Conservation (phyloP, 64 coral and sea anemone genomes). For the Montipora sp. region DNA sequence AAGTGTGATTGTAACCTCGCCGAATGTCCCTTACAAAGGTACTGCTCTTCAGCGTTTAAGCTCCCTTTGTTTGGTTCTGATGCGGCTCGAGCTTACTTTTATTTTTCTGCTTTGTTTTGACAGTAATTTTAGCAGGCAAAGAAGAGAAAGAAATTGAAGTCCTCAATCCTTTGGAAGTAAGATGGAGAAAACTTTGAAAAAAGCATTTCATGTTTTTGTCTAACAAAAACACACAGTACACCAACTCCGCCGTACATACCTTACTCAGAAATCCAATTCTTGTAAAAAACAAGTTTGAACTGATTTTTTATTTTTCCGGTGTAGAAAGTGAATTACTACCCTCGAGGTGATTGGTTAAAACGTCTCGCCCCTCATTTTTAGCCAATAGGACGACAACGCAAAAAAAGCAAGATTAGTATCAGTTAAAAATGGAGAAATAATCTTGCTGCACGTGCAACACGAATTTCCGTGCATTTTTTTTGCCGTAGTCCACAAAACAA, state of each 20-base stretch:
- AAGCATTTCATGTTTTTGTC: neutral
- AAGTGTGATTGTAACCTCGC: constrained; percentile 84
- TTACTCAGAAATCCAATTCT: too few relatives aligned
- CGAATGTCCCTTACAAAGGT: constrained; percentile 99
- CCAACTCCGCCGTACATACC: neutral
- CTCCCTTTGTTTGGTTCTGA: neutral
- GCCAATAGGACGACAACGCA: too few relatives aligned
- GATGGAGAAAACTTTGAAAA: neutral
- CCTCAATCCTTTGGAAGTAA: constrained; percentile 86
- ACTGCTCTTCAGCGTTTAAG: neutral
- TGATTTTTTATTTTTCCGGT: too few relatives aligned
- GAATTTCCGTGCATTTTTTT: too few relatives aligned
- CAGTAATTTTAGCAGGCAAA: constrained; percentile 73
- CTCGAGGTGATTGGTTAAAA: too few relatives aligned
- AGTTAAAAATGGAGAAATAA: too few relatives aligned
- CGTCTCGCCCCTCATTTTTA: too few relatives aligned
- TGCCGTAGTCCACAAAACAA: too few relatives aligned
- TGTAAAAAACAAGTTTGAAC: too few relatives aligned
- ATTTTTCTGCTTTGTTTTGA: constrained; percentile 15
- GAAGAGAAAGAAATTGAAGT: constrained; percentile 67
- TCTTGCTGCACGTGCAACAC: too few relatives aligned
- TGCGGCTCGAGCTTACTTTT: neutral
- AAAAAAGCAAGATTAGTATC: too few relatives aligned
- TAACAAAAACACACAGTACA: neutral
- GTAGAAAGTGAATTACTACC: too few relatives aligned